Evolutionary conservation across 2,888 invertebrate species (phyloP).

Genomic region (Hipparchia semele): DNA sequence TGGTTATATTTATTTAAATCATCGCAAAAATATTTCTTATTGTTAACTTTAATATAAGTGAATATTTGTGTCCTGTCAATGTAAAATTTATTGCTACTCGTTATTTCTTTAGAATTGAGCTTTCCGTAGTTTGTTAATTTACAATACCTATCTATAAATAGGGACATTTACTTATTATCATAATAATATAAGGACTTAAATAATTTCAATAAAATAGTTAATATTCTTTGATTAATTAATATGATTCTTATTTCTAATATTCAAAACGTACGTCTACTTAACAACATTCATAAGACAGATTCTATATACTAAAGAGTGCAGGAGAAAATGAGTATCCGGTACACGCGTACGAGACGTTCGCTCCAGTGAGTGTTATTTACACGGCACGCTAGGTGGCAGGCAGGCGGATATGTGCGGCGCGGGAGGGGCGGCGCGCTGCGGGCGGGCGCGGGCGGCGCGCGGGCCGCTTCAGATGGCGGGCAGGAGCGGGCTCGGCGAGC

Average conservation of each 20-base stretch:
- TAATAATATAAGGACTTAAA: slow-evolving; percentile 7
- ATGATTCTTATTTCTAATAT: slow-evolving; percentile 11
- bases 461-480: slow-evolving; percentile 62
- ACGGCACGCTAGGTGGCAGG: slow-evolving; percentile 30
- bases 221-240: slow-evolving; percentile 8
- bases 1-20: slow-evolving; percentile 27
- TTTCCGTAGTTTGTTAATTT: slow-evolving; percentile 46
- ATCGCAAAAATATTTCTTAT: slow-evolving; percentile 39
- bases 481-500: slow-evolving; percentile 73
- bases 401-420: slow-evolving; percentile 31
- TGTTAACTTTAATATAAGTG: slow-evolving; percentile 31
- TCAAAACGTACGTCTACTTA: slow-evolving; percentile 16
- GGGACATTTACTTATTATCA: slow-evolving; percentile 28
- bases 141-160: slow-evolving; percentile 32
- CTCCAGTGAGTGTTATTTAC: slow-evolving; percentile 23
- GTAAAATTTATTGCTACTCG: slow-evolving; percentile 34
- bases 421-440: slow-evolving; percentile 24
- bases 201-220: slow-evolving; percentile 7
- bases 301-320: slow-evolving; percentile 18
- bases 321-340: slow-evolving; percentile 26
- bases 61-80: slow-evolving; percentile 32
- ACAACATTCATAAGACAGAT: slow-evolving; percentile 35
- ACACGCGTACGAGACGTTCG: slow-evolving; percentile 22
- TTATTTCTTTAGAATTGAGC: slow-evolving; percentile 66
- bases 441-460: slow-evolving; percentile 28